These are phyloP conservation scores for Sarcophaga variegata DNA, from an alignment of 2,888 invertebrate genomes.

Conservation along the genomic window DNA sequence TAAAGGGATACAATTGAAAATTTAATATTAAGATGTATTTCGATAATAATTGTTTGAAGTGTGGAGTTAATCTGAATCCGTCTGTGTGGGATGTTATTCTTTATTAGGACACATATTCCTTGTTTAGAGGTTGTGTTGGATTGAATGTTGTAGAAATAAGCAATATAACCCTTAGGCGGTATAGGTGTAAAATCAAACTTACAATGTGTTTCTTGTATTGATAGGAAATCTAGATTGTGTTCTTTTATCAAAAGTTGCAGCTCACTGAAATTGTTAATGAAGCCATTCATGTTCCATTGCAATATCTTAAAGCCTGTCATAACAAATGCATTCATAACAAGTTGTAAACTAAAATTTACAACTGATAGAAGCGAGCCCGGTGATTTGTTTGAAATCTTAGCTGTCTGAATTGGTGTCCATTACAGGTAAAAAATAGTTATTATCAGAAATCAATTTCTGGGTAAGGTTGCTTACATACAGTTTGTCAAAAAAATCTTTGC, in stretches of 20 bases:
- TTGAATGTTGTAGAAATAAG: conserved; percentile 12
- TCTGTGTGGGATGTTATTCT: conserved; percentile 34
- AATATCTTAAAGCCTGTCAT: conserved; percentile 29
- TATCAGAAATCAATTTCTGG: no score
- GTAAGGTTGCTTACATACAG: no score
- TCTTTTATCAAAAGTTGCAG: conserved; percentile 34
- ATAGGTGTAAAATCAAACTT: conserved; percentile 22
- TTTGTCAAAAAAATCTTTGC: no score
- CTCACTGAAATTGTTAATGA: conserved; percentile 37
- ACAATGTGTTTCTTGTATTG: conserved; percentile 41
- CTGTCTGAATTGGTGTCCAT: no score
- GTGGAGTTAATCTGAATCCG: conserved; percentile 7
- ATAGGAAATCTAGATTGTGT: conserved; percentile 26
- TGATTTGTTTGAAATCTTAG: no score
- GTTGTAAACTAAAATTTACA: conserved; percentile 10
- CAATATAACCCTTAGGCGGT: conserved; percentile 21
- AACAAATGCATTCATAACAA: background rate
- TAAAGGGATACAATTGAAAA: conserved; percentile 26
- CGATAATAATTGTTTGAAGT: conserved; percentile 25
- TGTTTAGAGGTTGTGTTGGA: conserved; percentile 29
- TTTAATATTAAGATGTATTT: conserved; percentile 37
- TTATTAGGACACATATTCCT: conserved; percentile 41
- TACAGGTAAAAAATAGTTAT: no score
- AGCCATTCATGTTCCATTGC: conserved; percentile 48
- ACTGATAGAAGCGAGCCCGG: background rate